Evolutionary conservation across 2,113 vertebrate species (phyloP), one percentile per base, ranked within the genome.

Genomic region (Dasyprocta punctata): DNA sequence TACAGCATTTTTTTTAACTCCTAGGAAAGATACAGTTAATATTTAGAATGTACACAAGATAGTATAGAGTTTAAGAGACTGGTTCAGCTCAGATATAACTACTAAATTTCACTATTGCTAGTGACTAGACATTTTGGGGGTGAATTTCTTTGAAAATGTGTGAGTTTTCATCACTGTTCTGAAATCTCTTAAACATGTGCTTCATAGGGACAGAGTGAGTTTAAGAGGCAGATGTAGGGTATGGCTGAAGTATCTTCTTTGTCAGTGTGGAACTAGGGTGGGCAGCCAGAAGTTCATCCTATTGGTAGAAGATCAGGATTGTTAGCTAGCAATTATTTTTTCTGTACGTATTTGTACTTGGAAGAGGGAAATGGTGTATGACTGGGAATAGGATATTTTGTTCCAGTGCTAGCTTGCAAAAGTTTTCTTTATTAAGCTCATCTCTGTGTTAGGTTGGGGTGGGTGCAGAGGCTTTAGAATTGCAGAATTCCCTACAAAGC

Each of bases 401-500:
- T 44, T 58, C 63, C 8, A 36, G 80, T 30, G 10, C 38, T 52
- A 4, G 8, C 10, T 54, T 56, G 17, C 7, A 1, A 56, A 17
- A 19, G 20, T 73, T 84, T 77, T 84, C n/a, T 75, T 83, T 38
- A 11, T 54, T 56, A 52, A 0, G 10, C 19, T 95, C 49, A 17
- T 81, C 14, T 69, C 33, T 75, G 49, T n/a, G 26, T 49, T 33
- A 13, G 33, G 44, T 41, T 92, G 7, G 36, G 30, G 0, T 33
- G 28, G 56, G 47, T 17, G n/a, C 47, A 36, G 60, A 47, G 44
- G 5, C 7, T 87, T 92, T 82, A 94, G 69, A 73, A 97, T 33
- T 83, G 73, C 80, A 96, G 93, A 94, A 95, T 82, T 83, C 90
- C 84, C 38, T 69, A 4, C 5, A 56, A 77, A 19, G 33, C 10